Percentiles rank a stretch among this genome's conserved stretches.
Evolutionary conservation across 1,140 invertebrate genomes (phyloP).

Genomic region (Drosophila sturtevanti): DNA sequence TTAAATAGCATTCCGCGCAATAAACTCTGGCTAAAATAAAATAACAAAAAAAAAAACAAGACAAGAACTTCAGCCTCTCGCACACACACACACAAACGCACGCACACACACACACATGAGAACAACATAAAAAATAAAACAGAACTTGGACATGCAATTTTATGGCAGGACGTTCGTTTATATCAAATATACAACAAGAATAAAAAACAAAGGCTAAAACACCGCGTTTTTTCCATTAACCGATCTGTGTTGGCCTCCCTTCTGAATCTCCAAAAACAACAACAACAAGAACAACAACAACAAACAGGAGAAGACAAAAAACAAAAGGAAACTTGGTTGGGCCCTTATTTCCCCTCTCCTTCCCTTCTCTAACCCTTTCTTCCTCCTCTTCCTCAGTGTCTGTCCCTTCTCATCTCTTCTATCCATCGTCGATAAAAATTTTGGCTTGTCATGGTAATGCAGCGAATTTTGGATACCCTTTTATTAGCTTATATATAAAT

Average conservation of each 20-base stretch:
- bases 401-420: neutral
- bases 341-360: neutral
- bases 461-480: neutral
- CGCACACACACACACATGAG: constrained; percentile 24
- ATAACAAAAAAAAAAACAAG: constrained; percentile 38
- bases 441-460: neutral
- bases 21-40: constrained; percentile 62
- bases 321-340: neutral
- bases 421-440: neutral
- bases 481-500: too few relatives aligned
- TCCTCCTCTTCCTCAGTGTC: neutral
- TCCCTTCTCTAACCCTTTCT: neutral
- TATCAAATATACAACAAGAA: constrained; percentile 12
- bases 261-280: constrained; percentile 5
- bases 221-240: constrained; percentile 59
- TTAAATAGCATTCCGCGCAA: constrained; percentile 80
- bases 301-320: too few relatives aligned
- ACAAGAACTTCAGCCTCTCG: constrained; percentile 27
- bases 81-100: constrained; percentile 28
- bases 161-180: constrained; percentile 71
- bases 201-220: constrained; percentile 22
- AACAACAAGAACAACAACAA: constrained; percentile 8
- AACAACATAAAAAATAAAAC: constrained; percentile 30
- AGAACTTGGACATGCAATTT: constrained; percentile 74
- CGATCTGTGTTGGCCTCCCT: neutral